Evolutionary conservation across 2,113 vertebrate species (phyloP).

Genomic region (Sus scrofa): T2T-Sscrofa CM000830.6:22356001-22356500

Average conservation of each 20-base stretch:
- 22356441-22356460: conserved; percentile 7
- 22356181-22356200: neutral
- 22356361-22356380: neutral
- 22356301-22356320: conserved; percentile 20
- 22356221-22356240: neutral
- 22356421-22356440: neutral
- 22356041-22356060: no score
- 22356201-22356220: neutral
- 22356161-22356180: neutral
- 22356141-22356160: no score
- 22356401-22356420: conserved; percentile 6
- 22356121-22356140: no score
- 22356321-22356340: conserved; percentile 43
- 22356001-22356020: no score
- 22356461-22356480: neutral
- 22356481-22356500: neutral
- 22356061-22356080: no score
- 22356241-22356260: neutral
- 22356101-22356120: no score
- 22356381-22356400: neutral
- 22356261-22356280: neutral
- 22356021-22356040: no score
- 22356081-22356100: no score
- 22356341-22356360: neutral
- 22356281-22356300: neutral